Conservation (phyloP, 2,888 invertebrate species). For the Allygus modestus region DNA sequence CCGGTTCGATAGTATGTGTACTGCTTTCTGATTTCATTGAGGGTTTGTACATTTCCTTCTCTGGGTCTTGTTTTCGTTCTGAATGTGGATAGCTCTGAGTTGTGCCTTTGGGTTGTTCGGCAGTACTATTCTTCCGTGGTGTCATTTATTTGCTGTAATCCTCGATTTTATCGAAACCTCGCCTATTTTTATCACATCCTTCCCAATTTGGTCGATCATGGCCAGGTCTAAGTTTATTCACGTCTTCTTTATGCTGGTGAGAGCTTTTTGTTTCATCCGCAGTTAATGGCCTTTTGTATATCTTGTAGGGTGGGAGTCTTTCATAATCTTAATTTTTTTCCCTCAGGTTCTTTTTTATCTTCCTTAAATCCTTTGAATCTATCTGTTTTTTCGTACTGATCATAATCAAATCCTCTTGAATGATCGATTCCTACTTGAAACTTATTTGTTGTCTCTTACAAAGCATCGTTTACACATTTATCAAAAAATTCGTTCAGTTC, state of each 20-base stretch:
- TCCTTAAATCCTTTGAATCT: not conserved
- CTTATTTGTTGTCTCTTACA: not conserved
- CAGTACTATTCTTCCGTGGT: too few relatives aligned
- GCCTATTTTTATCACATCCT: not conserved
- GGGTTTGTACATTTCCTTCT: not conserved
- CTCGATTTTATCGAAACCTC: not conserved
- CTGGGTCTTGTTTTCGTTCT: not conserved
- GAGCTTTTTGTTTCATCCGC: not conserved
- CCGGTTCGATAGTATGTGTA: too few relatives aligned
- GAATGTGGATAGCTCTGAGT: too few relatives aligned
- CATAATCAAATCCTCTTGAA: not conserved
- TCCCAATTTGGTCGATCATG: not conserved
- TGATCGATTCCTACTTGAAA: not conserved
- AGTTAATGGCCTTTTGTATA: not conserved
- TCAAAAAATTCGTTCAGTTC: not conserved
- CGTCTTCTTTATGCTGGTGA: not conserved
- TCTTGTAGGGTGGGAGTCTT: not conserved
- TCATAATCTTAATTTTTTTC: slow-evolving; percentile 11
- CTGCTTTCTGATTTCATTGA: not conserved
- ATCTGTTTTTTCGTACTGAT: not conserved
- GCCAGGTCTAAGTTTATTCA: not conserved
- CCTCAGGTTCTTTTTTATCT: not conserved
- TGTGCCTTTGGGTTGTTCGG: too few relatives aligned
- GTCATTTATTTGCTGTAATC: not conserved
- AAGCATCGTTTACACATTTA: not conserved